phyloP scores from a whole-genome alignment of 2,113 vertebrate genomes.

The Lonchura striata region DNA sequence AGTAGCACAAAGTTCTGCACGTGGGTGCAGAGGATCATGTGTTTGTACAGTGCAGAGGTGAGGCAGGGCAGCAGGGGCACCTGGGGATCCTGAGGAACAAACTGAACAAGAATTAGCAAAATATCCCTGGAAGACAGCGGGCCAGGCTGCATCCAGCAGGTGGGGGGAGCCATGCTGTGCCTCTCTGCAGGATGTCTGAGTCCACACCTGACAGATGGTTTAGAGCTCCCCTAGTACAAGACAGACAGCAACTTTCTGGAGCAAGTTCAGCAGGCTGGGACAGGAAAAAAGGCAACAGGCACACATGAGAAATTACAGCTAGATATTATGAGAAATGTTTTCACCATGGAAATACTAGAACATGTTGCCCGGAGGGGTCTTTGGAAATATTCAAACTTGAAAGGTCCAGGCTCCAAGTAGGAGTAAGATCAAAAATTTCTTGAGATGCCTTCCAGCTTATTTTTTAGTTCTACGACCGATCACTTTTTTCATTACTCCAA shows the following conservation, averaged over 20 bases:
- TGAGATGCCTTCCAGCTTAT: neutral
- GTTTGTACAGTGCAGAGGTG: neutral
- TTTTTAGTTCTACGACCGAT: neutral
- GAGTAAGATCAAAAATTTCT: neutral
- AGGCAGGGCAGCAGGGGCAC: neutral
- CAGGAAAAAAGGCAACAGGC: neutral
- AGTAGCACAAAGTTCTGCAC: neutral
- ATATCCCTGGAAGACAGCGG: neutral
- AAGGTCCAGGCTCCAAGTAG: neutral
- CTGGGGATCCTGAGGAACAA: neutral
- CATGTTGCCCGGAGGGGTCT: neutral
- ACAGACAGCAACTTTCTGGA: neutral
- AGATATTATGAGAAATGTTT: neutral
- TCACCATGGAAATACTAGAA: neutral
- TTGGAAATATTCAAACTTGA: neutral
- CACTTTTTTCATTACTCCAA: neutral
- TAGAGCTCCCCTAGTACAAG: neutral
- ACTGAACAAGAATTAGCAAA: neutral
- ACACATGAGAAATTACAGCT: neutral
- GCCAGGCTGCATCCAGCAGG: neutral
- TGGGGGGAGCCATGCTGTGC: neutral
- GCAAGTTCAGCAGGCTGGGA: neutral
- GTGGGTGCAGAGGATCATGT: accelerated
- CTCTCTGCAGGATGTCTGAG: too few species aligned
- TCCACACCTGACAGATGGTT: neutral